Base-by-base conservation (phyloP, 2,888 invertebrate genomes). In the Sipha maydis region DNA sequence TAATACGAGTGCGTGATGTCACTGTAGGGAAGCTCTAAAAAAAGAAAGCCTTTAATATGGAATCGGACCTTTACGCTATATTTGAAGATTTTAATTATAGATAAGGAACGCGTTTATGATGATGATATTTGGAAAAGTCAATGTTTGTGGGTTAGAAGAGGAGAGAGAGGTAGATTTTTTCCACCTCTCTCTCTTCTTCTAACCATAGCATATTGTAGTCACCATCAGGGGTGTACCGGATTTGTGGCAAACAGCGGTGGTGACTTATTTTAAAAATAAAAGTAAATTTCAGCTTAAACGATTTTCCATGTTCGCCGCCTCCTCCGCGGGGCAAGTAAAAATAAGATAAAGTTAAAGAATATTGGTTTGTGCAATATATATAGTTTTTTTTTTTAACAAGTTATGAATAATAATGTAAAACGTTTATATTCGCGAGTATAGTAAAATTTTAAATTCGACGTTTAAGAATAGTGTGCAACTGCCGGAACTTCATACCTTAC, bases 21-120 rank as follows among this genome's bases (percentile, higher is more conserved):
- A 80, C 71, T 71, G 25, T 28, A 25, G 67, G 67, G 77, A 54
- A 73, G 14, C 21, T 41, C 17, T 28, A 67, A 67, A 82, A 56
- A 85, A 86, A 69, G 61, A 69, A 80, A 75, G 61, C 80, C 71
- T 88, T 88, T 88, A 86, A 79, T 86, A 82, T 56, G 80, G 75
- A 88, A 80, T 86, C 79, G 85, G 85, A 86, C 79, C 79, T 79
- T 79, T 56, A 80, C 86, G 86, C 75, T 80, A 80, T 88, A 80
- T 88, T 88, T 80, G 86, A 80, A 88, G 86, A 88, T 88, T 88
- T 88, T 88, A 88, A 88, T 88, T 88, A 88, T 88, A 88, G 86
- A 88, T 88, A 88, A 88, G 61, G 28, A 28, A 75, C 80, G 86
- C 86, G 80, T 80, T 88, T 88, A 88, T 88, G 86, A 88, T 88